Base-by-base conservation (phyloP, 2,888 invertebrate genomes). In the Hylaea fasciaria region DNA sequence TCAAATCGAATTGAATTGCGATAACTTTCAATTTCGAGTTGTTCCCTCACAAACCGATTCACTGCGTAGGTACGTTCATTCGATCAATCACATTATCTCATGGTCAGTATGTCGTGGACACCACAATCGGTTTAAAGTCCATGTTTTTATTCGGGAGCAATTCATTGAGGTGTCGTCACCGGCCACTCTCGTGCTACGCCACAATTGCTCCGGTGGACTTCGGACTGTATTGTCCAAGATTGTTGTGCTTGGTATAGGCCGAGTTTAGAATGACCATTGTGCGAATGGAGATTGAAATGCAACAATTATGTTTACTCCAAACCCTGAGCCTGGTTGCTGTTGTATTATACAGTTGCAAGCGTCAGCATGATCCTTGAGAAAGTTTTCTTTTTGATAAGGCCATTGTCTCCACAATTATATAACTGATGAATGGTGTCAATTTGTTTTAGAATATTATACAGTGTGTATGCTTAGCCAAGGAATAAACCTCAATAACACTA, bases 171-270 rank as follows among this genome's bases (percentile, higher is more conserved):
- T 80, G 79, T 72, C 75, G 80, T 78, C 80, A 82, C 68, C 75
- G 71, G 69, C 67, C 52, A 66, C 70, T 73, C 72, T 72, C 71
- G 74, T 69, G 70, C 69, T 68, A 48, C 57, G 68, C 59, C 60
- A 74, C 81, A 85, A 87, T 86, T 83, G 83, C 70, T 70, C 57
- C 57, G 47, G 58, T 77, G 86, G 83, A 89, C 87, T 88, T 86
- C 70, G 83, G 44, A 68, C 82, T 57, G 37, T 59, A 82, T 86
- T 86, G 83, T 86, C 65, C 68, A 69, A 65, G 61, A 56, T 68
- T 66, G 67, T 74, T 74, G 66, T 73, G 63, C 52, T 66, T 57
- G 39, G 37, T 57, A 51, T 70, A 76, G 60, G 73, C 68, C 35
- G 50, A 46, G 72, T 71, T 50, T 62, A 74, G 50, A 70, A 64